phyloP scores from a whole-genome alignment of 1,140 invertebrate genomes.

The Goniozus legneri region DNA sequence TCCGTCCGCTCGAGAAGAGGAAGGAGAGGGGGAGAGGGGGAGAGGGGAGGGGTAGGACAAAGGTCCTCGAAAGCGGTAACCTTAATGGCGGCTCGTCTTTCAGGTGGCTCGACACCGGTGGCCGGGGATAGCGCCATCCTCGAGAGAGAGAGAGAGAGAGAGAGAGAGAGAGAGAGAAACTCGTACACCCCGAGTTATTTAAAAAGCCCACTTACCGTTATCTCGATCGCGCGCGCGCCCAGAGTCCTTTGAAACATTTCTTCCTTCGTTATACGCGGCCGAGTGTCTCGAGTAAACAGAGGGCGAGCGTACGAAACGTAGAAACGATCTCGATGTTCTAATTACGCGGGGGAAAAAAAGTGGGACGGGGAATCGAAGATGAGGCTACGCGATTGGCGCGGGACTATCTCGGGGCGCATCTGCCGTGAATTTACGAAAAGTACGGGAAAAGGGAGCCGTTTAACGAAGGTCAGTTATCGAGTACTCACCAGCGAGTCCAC shows the following conservation, averaged over 20 bases:
- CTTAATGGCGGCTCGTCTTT: constrained; percentile 16
- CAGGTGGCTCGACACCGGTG: constrained; percentile 4
- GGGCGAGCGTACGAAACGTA: neutral
- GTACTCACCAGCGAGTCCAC: constrained; percentile 96
- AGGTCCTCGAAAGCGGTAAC: constrained; percentile 8
- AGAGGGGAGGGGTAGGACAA: neutral
- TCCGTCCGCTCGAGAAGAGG: too few species aligned
- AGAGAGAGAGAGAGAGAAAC: too few species aligned
- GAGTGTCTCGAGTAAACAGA: constrained; percentile 11
- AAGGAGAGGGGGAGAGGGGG: neutral
- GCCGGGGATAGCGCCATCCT: constrained; percentile 11
- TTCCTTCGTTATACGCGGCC: constrained; percentile 23
- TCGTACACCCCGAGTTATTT: constrained; percentile 28
- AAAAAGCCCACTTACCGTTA: constrained; percentile 32
- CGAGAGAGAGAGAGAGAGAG: too few species aligned
- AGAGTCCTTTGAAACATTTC: constrained; percentile 33
- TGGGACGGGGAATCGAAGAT: too few species aligned
- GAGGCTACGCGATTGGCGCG: too few species aligned
- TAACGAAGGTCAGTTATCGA: too few species aligned
- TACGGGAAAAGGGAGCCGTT: too few species aligned
- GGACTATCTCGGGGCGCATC: too few species aligned
- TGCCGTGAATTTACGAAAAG: too few species aligned
- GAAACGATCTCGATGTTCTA: constrained; percentile 3
- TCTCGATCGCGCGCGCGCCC: constrained; percentile 28
- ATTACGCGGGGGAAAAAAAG: too few species aligned